A percentile compares a stretch with the other conserved stretches of the same genome.
Evolutionary conservation across 1,140 invertebrate genomes (phyloP).

Genomic region (Chlorops oryzae): DNA sequence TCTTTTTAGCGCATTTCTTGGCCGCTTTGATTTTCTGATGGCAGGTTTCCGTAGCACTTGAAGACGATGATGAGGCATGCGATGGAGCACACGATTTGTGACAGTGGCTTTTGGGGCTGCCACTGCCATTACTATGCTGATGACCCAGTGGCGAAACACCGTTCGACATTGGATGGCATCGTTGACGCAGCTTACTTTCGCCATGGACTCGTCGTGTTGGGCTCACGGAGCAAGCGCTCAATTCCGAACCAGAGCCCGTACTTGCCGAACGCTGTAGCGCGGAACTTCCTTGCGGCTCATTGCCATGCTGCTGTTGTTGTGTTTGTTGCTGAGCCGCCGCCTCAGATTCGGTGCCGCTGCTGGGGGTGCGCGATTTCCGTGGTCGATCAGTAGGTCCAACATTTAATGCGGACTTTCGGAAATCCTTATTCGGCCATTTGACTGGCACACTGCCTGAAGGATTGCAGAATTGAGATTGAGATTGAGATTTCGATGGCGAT

Average conservation of each 20-base stretch:
- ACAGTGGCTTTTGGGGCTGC: conserved; percentile 16
- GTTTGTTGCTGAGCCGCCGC: too few relatives aligned
- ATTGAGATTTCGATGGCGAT: conserved; percentile 45
- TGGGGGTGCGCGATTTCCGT: conserved; percentile 40
- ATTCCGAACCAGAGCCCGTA: conserved; percentile 26
- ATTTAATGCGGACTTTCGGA: conserved; percentile 68
- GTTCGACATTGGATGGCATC: conserved; percentile 6
- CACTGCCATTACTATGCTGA: conserved; percentile 12
- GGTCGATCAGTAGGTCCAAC: conserved; percentile 54
- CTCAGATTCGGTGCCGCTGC: conserved; percentile 40
- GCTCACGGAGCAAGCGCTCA: conserved; percentile 13
- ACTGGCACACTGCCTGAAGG: conserved; percentile 38
- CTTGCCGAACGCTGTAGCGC: conserved; percentile 43
- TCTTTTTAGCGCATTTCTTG: conserved; percentile 15
- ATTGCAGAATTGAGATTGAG: conserved; percentile 12
- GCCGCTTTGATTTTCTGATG: conserved; percentile 16
- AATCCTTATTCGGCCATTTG: conserved; percentile 64
- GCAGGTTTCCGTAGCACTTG: conserved; percentile 25
- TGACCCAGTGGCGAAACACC: conserved; percentile 7
- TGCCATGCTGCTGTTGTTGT: conserved; percentile 15
- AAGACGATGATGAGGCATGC: conserved; percentile 17
- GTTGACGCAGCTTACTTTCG: conserved; percentile 15
- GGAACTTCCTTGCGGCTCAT: conserved; percentile 1
- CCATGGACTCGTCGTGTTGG: conserved; percentile 3
- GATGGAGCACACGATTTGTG: conserved; percentile 33